These are phyloP conservation scores for Gambelia wislizenii DNA, from an alignment of 2,797 vertebrate genomes.

Conservation along the genomic window DNA sequence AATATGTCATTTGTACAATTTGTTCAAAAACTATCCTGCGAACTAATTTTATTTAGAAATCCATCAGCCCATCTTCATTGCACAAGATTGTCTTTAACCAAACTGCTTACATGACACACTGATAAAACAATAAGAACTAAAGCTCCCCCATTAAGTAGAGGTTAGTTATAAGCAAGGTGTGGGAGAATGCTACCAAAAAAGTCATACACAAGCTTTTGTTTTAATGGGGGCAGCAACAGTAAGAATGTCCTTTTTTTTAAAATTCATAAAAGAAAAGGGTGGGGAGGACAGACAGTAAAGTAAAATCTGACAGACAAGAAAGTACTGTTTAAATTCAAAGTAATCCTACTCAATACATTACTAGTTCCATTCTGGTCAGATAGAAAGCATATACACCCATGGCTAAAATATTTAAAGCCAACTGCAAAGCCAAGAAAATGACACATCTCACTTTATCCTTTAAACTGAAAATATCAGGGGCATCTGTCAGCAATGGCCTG, in stretches of 20 bases:
- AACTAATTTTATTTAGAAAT: conserved; percentile 16
- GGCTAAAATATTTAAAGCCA: conserved; percentile 30
- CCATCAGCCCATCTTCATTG: neutral
- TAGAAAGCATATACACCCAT: conserved; percentile 13
- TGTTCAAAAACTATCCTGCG: conserved; percentile 34
- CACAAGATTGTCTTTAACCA: conserved; percentile 24
- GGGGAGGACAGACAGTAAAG: neutral
- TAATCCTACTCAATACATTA: conserved; percentile 26
- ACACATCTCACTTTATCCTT: conserved; percentile 10
- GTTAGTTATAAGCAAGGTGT: conserved; percentile 12
- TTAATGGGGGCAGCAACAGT: neutral
- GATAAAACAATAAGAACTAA: conserved; percentile 4
- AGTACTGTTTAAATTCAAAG: neutral
- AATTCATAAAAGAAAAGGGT: neutral
- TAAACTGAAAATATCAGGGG: neutral
- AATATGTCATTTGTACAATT: conserved; percentile 2
- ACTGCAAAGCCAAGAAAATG: conserved; percentile 20
- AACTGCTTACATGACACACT: conserved; percentile 11
- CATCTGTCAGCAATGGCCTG: neutral
- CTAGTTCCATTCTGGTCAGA: conserved; percentile 6
- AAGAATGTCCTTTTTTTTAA: neutral
- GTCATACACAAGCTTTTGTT: neutral
- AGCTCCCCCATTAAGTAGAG: neutral
- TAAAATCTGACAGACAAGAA: conserved; percentile 9
- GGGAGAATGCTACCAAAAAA: conserved; percentile 3